Evolutionary conservation across 1,140 invertebrate genomes (phyloP), one percentile per base, ranked within the genome.

Genomic region (Ganaspis sp.): DNA sequence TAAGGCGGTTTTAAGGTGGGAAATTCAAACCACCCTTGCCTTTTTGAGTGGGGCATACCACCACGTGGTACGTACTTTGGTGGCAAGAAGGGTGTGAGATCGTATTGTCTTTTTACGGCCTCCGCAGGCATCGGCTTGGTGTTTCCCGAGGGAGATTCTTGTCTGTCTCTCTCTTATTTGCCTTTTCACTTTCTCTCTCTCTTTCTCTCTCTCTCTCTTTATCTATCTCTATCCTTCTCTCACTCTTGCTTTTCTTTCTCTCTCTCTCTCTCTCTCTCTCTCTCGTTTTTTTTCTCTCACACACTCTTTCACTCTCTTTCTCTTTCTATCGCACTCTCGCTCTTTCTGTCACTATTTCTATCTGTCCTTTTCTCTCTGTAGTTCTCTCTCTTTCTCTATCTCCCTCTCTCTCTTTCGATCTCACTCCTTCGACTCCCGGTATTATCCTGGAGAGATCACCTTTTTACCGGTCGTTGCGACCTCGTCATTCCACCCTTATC

Each of bases 401-500:
- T n/a, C n/a, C n/a, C n/a, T n/a, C n/a, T n/a, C n/a, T n/a, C 19
- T 74, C 70, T 54, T 74, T 69, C 72, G 72, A 26, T 72, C 76
- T 75, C 74, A 15, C 79, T 75, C 74, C 85, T 81, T 77, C 77
- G 77, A 76, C 75, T 81, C 80, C 73, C 49, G 80, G 81, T 80
- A 86, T 87, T 88, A 90, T 90, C 86, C 84, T 80, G 80, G 82
- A 83, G 85, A 88, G 88, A 91, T 91, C 90, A 88, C 85, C 89
- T 90, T 91, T 91, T 91, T 90, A 91, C 90, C 89, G 89, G 87
- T 90, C 89, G 89, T 91, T 91, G 89, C 87, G 86, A 91, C 89
- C 89, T 91, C 90, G 90, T 91, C 90, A 89, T 90, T 90, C 83
- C 84, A 83, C 84, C 86, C 89, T 91, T 90, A 91, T 91, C 90